A percentile compares a stretch with the other conserved stretches of the same genome.
These are phyloP conservation scores for Ernsta delagoae DNA, from an alignment of 2,888 invertebrate genomes.

Conservation along the genomic window DNA sequence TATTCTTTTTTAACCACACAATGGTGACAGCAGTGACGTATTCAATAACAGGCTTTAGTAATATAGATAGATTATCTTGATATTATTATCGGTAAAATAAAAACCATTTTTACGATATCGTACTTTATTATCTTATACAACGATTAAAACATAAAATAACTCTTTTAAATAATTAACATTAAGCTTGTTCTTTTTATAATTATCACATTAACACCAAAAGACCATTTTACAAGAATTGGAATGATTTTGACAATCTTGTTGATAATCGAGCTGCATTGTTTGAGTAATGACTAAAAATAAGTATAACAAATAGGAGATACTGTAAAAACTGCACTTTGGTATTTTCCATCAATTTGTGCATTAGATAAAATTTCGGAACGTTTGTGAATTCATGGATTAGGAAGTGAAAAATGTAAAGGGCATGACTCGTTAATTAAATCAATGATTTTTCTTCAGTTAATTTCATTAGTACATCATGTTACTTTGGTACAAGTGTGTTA, in stretches of 20 bases:
- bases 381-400: background rate
- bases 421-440: constrained; percentile 14
- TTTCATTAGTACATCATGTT: constrained; percentile 18
- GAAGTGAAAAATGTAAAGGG: background rate
- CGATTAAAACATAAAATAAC: constrained; percentile 83
- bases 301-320: background rate
- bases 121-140: constrained; percentile 78
- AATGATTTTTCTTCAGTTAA: background rate
- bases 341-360: background rate
- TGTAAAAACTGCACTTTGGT: background rate
- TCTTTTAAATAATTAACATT: constrained; percentile 78
- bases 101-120: constrained; percentile 25
- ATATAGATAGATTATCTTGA: no score
- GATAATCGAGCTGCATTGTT: constrained; percentile 19
- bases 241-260: constrained; percentile 55
- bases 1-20: no score
- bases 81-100: background rate
- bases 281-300: background rate
- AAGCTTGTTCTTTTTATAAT: constrained; percentile 78
- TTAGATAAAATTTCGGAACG: background rate
- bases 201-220: constrained; percentile 77
- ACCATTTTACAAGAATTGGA: constrained; percentile 71
- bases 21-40: no score
- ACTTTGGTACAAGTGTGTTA: constrained; percentile 55
- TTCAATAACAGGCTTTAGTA: no score